phyloP scores from a whole-genome alignment of 2,797 vertebrate genomes.

The Macropus fuliginosus region DNA sequence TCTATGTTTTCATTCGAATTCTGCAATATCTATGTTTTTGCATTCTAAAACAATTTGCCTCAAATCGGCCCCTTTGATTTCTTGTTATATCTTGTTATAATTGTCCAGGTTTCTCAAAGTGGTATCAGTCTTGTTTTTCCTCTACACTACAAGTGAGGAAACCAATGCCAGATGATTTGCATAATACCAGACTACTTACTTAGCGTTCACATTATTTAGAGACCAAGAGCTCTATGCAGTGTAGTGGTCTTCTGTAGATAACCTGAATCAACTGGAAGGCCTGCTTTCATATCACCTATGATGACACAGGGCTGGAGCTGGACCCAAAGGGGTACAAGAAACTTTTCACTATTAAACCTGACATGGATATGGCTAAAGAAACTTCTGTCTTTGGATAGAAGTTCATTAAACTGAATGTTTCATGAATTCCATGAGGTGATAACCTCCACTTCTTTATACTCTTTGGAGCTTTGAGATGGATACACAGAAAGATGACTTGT shows the following conservation, averaged over 20 bases:
- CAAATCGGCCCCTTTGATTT: neutral
- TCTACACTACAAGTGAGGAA: neutral
- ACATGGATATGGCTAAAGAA: neutral
- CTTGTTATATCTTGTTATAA: neutral
- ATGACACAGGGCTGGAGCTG: neutral
- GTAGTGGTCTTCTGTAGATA: neutral
- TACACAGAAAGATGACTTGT: neutral
- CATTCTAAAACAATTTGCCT: neutral
- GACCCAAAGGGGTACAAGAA: neutral
- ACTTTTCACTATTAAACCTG: neutral
- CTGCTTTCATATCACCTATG: neutral
- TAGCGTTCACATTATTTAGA: neutral
- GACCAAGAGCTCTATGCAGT: neutral
- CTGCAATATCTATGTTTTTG: neutral
- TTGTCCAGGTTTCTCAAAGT: neutral
- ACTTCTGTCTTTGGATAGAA: neutral
- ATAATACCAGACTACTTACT: neutral
- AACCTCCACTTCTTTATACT: neutral
- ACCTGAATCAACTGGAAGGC: neutral
- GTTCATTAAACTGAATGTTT: neutral
- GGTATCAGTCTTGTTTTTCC: neutral
- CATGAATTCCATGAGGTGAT: neutral
- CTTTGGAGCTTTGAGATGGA: neutral
- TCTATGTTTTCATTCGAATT: neutral
- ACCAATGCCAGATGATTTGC: neutral